phyloP scores from a whole-genome alignment of 2,113 vertebrate genomes.

The Actinemys pallida region DNA sequence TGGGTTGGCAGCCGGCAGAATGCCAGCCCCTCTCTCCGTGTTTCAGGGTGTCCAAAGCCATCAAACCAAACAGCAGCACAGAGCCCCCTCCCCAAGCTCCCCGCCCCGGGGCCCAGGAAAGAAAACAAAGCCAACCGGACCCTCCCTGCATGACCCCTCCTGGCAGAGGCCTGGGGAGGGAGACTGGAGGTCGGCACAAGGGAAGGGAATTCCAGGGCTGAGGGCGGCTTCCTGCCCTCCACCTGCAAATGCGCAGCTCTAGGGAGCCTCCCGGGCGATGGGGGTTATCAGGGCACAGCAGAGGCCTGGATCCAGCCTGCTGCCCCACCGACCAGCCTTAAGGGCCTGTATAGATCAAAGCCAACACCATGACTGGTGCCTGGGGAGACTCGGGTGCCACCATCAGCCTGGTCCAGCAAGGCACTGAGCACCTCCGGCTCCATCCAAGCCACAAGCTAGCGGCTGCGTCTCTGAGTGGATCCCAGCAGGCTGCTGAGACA shows the following conservation, averaged over 20 bases:
- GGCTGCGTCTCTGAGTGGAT: background rate
- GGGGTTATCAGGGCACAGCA: no score
- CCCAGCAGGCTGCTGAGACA: background rate
- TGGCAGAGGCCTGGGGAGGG: background rate
- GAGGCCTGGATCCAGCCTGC: background rate
- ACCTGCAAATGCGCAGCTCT: accelerated
- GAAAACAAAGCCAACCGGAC: background rate
- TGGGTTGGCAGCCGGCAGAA: background rate
- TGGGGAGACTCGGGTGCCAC: background rate
- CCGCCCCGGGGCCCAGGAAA: background rate
- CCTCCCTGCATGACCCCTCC: background rate
- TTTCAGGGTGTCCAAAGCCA: background rate
- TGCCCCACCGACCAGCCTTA: background rate
- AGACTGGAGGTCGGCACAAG: background rate
- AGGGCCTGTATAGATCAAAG: background rate
- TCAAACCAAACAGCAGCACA: background rate
- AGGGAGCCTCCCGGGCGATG: background rate
- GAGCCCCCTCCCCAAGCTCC: background rate
- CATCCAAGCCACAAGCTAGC: background rate
- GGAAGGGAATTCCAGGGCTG: background rate
- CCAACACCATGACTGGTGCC: background rate
- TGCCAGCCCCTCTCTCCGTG: accelerated
- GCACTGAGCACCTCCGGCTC: background rate
- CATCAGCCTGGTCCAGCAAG: background rate
- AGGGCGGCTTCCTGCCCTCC: background rate